Evolutionary conservation across 2,888 invertebrate species (phyloP).

Genomic region (Mimas tiliae): DNA sequence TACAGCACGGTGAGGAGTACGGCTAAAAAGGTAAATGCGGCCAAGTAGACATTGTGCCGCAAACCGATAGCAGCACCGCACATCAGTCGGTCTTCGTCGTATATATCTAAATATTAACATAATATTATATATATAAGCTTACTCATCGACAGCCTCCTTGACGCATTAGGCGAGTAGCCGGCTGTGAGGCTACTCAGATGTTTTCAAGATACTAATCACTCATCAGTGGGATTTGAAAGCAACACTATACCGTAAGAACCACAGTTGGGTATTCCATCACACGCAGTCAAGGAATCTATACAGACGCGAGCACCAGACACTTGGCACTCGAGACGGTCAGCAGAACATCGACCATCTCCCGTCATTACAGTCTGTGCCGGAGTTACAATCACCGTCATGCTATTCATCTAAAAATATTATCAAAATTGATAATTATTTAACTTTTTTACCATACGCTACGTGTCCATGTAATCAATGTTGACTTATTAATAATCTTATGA

Average conservation of each 20-base stretch:
- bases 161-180: no score
- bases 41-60: constrained; percentile 64
- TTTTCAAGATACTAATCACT: not conserved
- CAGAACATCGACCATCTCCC: constrained; percentile 47
- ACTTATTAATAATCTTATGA: no score
- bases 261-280: constrained; percentile 76
- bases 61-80: constrained; percentile 55
- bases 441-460: no score
- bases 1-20: constrained; percentile 64
- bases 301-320: constrained; percentile 69
- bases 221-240: not conserved
- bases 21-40: constrained; percentile 65
- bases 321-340: constrained; percentile 66
- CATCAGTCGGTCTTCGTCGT: constrained; percentile 70
- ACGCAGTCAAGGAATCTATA: constrained; percentile 66
- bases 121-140: not conserved
- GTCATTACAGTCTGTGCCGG: constrained; percentile 56
- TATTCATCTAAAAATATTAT: constrained; percentile 51
- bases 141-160: no score
- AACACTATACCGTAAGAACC: constrained; percentile 61
- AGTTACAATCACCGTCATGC: constrained; percentile 67
- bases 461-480: no score
- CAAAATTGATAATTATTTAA: not conserved
- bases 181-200: no score
- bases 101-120: constrained; percentile 55